phyloP scores from a whole-genome alignment of 2,797 vertebrate genomes.

The Erithacus rubecula region DNA sequence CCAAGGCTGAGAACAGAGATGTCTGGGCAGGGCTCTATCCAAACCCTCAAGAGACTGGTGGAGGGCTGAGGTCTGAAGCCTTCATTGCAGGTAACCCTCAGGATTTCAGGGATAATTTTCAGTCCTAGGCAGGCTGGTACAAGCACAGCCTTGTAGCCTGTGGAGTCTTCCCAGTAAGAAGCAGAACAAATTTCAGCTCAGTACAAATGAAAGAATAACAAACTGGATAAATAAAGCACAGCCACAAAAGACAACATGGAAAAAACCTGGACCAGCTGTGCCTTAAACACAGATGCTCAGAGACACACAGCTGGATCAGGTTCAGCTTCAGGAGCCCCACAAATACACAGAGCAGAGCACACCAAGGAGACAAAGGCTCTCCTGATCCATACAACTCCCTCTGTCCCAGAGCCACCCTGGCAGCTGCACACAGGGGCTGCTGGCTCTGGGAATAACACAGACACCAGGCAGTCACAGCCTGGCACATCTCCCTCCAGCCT shows the following conservation, averaged over 20 bases:
- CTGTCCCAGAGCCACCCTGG: background rate
- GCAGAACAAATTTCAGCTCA: background rate
- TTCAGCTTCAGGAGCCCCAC: background rate
- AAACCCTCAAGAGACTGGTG: background rate
- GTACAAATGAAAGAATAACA: conserved; percentile 42
- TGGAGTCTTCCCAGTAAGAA: conserved; percentile 1
- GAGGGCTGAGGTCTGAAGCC: background rate
- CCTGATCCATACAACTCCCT: background rate
- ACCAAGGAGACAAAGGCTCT: background rate
- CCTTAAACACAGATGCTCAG: background rate
- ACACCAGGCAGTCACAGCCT: background rate
- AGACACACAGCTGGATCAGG: background rate
- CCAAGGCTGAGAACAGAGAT: background rate
- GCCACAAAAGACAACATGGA: conserved; percentile 49
- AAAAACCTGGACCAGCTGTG: background rate
- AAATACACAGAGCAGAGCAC: background rate
- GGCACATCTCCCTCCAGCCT: background rate
- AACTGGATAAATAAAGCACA: conserved; percentile 2
- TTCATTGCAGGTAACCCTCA: background rate
- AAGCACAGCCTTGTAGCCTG: background rate
- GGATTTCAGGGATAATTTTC: background rate
- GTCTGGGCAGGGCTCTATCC: background rate
- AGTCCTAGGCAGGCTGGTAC: background rate
- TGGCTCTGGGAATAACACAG: background rate
- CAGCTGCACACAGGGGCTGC: background rate